These are phyloP conservation scores for Hoplostethus mediterraneus DNA, from an alignment of 2,797 vertebrate species.

Conservation along the genomic window DNA sequence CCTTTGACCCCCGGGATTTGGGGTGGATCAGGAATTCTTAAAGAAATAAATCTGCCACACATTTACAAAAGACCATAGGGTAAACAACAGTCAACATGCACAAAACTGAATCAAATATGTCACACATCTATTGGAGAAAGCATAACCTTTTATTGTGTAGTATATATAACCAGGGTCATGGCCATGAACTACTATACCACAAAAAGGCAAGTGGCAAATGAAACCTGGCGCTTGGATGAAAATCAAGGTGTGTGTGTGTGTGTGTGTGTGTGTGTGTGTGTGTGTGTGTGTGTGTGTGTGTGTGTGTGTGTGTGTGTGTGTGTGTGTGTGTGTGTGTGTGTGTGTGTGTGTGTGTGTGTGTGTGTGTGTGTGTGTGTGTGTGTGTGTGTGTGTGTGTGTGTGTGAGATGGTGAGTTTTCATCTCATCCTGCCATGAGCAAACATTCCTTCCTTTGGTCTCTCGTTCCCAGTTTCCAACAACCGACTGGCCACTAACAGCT, in stretches of 20 bases:
- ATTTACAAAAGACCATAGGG: not conserved
- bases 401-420: not conserved
- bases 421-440: conserved; percentile 17
- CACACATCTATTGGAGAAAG: not conserved
- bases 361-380: too few species aligned
- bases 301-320: too few species aligned
- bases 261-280: too few species aligned
- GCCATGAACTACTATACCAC: not conserved
- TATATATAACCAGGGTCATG: too few species aligned
- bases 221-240: not conserved
- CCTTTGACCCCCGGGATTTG: conserved; percentile 49
- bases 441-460: not conserved
- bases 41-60: conserved; percentile 8
- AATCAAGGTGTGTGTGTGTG: too few species aligned
- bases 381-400: too few species aligned
- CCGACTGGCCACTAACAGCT: conserved; percentile 2
- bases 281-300: too few species aligned
- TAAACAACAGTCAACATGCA: conserved; percentile 13
- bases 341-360: too few species aligned
- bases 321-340: too few species aligned
- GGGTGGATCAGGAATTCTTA: not conserved
- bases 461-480: not conserved
- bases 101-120: not conserved
- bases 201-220: not conserved
- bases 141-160: not conserved